Evolutionary conservation across 2,888 invertebrate genomes (phyloP), one percentile per base, ranked within the genome.

Genomic region (Agonopterix heracliana): DNA sequence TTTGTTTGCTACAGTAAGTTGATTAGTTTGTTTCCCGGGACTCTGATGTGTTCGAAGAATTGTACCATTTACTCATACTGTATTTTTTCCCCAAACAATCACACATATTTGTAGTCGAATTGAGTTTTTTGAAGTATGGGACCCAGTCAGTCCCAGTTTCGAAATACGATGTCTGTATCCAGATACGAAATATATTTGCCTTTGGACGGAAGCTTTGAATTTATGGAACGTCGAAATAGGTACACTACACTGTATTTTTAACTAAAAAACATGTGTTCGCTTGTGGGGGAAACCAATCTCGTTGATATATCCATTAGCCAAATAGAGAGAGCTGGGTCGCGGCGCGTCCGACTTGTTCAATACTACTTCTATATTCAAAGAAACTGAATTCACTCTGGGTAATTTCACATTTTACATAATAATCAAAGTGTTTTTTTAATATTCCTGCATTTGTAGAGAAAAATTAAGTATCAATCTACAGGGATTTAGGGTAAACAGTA

Each of bases 241-340:
- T 41, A 41, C 41, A 41, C 26, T 41, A 41, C 41, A 41, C 45
- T 9, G 38, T 38, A 38, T 38, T 73, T 74, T 72, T 72, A 68
- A 69, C 66, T 69, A 68, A 64, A 64, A 63, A 63, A 59, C 62
- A 49, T 47, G 61, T 55, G 63, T 60, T 57, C 62, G 67, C 68
- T 68, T 71, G 69, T 71, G 69, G 70, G 66, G 66, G 57, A 70
- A 78, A 73, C 70, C 77, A 78, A 79, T 78, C 74, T 76, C 71
- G 65, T 71, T 74, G 74, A 74, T 74, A 74, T 68, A 72, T 78
- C 79, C 78, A 78, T 79, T 79, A 78, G 74, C 74, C 62, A 76
- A 78, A 78, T 78, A 75, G 74, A 74, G 68, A 40, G 40, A 26
- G 26, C 26, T 12, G 44, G 57, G 62, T 61, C 61, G 59, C 26